phyloP scores from a whole-genome alignment of 2,888 invertebrate genomes.

The Xestia ashworthii region DNA sequence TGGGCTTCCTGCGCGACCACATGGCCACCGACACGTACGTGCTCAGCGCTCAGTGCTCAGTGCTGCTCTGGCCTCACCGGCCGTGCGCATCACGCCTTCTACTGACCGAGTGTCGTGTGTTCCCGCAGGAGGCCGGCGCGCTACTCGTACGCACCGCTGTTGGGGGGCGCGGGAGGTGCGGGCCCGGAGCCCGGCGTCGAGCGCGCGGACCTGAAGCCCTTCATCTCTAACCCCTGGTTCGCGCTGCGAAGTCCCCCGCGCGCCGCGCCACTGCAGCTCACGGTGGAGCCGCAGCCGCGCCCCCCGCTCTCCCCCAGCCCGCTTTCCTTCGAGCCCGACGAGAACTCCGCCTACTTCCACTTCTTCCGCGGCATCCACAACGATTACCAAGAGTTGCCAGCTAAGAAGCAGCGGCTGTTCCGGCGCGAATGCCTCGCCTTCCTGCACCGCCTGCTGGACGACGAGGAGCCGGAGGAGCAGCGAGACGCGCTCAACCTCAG shows the following conservation, averaged over 20 bases:
- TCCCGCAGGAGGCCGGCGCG: conserved; percentile 73
- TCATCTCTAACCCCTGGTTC: conserved; percentile 67
- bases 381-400: conserved; percentile 81
- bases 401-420: conserved; percentile 78
- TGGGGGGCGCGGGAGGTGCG: conserved; percentile 25
- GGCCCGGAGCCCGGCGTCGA: conserved; percentile 45
- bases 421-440: conserved; percentile 80
- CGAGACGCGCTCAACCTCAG: conserved; percentile 69
- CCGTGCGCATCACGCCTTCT: not conserved
- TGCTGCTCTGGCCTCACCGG: no score
- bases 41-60: not conserved
- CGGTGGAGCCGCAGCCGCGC: conserved; percentile 70
- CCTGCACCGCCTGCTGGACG: conserved; percentile 83
- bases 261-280: conserved; percentile 62
- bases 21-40: conserved; percentile 86
- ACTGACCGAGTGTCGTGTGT: conserved; percentile 1
- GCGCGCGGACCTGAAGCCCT: conserved; percentile 65
- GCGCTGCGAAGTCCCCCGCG: conserved; percentile 52
- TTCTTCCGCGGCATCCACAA: conserved; percentile 85
- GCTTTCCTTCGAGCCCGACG: conserved; percentile 78
- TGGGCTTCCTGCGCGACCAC: conserved; percentile 85
- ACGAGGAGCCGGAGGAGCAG: conserved; percentile 72
- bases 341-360: conserved; percentile 84
- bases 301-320: conserved; percentile 75
- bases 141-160: conserved; percentile 74